These are phyloP conservation scores for Poecilus cupreus DNA, from an alignment of 2,888 invertebrate genomes.

Conservation along the genomic window DNA sequence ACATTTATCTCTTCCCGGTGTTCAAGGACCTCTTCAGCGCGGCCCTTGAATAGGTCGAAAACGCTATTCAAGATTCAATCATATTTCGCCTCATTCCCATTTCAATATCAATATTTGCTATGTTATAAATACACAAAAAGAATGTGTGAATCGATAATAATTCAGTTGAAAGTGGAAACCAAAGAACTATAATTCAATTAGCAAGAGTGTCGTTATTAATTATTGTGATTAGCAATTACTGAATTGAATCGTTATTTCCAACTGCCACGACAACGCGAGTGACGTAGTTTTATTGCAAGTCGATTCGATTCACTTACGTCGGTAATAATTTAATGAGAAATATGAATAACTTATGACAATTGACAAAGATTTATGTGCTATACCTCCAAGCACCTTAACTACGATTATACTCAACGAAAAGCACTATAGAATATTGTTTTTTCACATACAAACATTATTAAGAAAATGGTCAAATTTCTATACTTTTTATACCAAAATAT, in stretches of 20 bases:
- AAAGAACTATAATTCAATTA: conserved; percentile 8
- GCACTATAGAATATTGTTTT: too few relatives aligned
- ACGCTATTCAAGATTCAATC: too few relatives aligned
- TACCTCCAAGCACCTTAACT: too few relatives aligned
- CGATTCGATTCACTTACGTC: not conserved
- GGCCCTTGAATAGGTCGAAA: too few relatives aligned
- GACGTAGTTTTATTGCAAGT: too few relatives aligned
- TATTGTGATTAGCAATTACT: conserved; percentile 8
- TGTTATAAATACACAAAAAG: not conserved
- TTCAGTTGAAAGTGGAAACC: not conserved
- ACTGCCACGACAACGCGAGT: not conserved
- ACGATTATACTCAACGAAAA: too few relatives aligned
- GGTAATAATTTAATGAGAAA: not conserved
- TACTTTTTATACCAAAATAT: too few relatives aligned
- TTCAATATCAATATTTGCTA: not conserved
- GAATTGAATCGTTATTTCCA: not conserved
- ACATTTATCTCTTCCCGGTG: too few relatives aligned
- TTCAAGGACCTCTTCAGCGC: too few relatives aligned
- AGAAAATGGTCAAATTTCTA: too few relatives aligned
- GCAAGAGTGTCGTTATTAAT: conserved; percentile 12
- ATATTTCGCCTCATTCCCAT: not conserved
- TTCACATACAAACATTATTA: too few relatives aligned
- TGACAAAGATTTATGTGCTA: not conserved
- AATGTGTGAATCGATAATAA: not conserved
- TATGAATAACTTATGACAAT: not conserved